A percentile compares a stretch with the other conserved stretches of the same genome.
These are phyloP conservation scores for Sciurus vulgaris DNA, from an alignment of 2,797 vertebrate species.

Conservation along the genomic window DNA sequence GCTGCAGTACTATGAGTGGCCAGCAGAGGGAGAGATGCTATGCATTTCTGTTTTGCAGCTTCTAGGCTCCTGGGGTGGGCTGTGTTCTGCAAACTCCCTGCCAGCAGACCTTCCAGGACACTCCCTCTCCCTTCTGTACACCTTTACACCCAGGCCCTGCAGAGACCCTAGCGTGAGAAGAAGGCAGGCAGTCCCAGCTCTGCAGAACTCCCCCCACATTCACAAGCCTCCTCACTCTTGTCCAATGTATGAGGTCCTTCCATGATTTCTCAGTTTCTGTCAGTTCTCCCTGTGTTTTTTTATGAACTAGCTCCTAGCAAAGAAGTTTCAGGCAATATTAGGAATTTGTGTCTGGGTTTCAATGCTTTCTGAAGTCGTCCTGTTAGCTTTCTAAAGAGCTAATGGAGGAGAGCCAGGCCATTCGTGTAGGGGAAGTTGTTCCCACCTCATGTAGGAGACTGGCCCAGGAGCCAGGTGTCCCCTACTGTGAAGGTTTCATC, in stretches of 20 bases:
- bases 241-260: not conserved
- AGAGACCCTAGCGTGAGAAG: not conserved
- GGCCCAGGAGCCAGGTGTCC: not conserved
- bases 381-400: not conserved
- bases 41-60: not conserved
- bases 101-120: not conserved
- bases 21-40: constrained; percentile 35
- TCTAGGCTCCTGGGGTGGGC: not conserved
- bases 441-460: not conserved
- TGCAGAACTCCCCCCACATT: not conserved
- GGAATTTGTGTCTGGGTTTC: not conserved
- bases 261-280: not conserved
- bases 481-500: not conserved
- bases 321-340: constrained; percentile 8
- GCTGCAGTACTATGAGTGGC: not conserved
- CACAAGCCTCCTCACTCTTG: not conserved
- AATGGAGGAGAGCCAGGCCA: not conserved
- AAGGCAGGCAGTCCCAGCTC: not conserved
- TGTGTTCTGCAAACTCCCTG: not conserved
- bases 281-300: not conserved
- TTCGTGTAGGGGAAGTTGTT: not conserved
- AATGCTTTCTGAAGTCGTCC: not conserved
- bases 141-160: not conserved
- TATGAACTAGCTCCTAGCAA: not conserved
- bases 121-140: not conserved